Percentiles rank a stretch among this genome's conserved stretches.
Conservation (phyloP, 2,797 vertebrate species). For the Pantherophis vulpinus region DNA sequence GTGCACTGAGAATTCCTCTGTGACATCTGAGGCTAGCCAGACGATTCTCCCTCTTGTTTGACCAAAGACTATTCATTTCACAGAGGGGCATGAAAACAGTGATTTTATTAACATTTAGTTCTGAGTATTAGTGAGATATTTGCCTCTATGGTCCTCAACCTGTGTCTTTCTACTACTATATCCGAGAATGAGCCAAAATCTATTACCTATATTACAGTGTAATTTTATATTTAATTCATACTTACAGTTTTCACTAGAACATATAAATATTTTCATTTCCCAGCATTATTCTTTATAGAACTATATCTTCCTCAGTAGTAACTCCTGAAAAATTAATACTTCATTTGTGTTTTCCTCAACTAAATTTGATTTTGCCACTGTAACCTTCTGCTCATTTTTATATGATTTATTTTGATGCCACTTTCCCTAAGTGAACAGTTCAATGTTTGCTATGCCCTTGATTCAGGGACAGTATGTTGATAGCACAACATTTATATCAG, state of each 20-base stretch:
- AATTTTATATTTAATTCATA: background rate
- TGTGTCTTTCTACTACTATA: background rate
- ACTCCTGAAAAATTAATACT: background rate
- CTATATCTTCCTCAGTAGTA: background rate
- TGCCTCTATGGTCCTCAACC: constrained; percentile 20
- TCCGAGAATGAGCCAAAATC: background rate
- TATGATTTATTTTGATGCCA: background rate
- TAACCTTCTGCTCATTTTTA: background rate
- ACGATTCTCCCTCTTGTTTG: background rate
- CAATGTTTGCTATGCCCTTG: background rate
- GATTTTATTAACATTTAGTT: constrained; percentile 26
- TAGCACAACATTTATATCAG: background rate
- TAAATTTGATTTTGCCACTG: background rate
- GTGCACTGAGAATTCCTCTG: background rate
- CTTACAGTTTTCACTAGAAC: background rate
- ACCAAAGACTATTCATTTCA: constrained; percentile 18
- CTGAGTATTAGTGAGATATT: constrained; percentile 11
- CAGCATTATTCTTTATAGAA: background rate
- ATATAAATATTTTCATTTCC: background rate
- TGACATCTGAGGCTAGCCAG: background rate
- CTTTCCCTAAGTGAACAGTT: background rate
- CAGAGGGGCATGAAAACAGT: constrained; percentile 25
- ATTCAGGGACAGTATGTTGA: background rate
- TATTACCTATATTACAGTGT: background rate
- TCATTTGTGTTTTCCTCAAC: constrained; percentile 16